Conservation (phyloP, 1,140 invertebrate species). For the Venustaconcha ellipsiformis region DNA sequence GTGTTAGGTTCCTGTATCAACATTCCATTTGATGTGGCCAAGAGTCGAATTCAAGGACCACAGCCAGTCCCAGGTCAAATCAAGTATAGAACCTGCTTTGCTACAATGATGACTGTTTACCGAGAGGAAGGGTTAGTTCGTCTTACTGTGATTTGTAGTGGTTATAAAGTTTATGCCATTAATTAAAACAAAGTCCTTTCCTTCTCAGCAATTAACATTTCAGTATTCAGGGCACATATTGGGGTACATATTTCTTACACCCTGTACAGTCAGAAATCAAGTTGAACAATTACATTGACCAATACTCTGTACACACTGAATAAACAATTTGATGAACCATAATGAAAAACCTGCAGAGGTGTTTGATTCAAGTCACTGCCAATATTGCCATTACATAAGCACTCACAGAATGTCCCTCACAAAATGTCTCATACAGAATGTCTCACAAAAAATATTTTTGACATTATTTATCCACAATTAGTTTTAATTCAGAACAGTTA, state of each 20-base stretch:
- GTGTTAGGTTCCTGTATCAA: conserved; percentile 87
- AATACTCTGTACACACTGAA: no score
- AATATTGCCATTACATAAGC: no score
- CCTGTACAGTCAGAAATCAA: no score
- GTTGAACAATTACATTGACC: no score
- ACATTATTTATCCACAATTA: no score
- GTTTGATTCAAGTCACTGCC: no score
- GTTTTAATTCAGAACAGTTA: no score
- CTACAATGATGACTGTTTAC: conserved; percentile 82
- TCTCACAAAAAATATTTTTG: no score
- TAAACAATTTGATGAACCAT: no score
- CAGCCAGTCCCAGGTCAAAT: conserved; percentile 80
- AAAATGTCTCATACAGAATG: no score
- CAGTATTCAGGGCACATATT: background rate
- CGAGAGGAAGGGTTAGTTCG: conserved; percentile 85
- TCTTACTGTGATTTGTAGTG: background rate
- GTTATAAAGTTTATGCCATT: background rate
- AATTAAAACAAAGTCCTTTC: background rate
- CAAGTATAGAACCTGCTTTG: conserved; percentile 84
- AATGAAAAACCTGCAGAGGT: no score
- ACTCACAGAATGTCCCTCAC: no score
- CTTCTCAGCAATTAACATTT: background rate
- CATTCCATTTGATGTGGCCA: conserved; percentile 96
- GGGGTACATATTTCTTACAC: background rate
- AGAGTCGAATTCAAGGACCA: conserved; percentile 91